Conservation (phyloP, 2,797 vertebrate species). For the Uromys caudimaculatus region DNA sequence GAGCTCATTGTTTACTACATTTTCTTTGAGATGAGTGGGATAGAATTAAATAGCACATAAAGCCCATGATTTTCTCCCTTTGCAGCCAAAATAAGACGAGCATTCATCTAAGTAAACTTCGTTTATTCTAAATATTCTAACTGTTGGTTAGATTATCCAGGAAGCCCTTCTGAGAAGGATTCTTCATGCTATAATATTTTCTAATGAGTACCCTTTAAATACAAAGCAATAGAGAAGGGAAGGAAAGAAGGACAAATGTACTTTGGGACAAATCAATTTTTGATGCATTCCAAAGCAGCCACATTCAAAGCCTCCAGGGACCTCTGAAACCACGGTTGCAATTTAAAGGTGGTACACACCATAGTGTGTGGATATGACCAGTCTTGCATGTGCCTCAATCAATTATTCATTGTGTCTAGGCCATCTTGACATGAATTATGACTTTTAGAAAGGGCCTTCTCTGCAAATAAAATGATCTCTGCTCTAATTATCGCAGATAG, state of each 20-base stretch:
- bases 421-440: neutral
- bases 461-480: slow-evolving; percentile 29
- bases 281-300: neutral
- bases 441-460: slow-evolving; percentile 3
- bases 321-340: neutral
- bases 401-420: neutral
- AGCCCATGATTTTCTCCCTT: slow-evolving; percentile 47
- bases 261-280: neutral
- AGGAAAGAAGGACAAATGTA: neutral
- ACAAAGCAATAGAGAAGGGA: neutral
- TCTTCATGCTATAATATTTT: neutral
- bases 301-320: neutral
- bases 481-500: neutral
- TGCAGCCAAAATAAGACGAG: slow-evolving; percentile 29
- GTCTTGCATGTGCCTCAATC: neutral
- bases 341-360: neutral
- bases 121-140: slow-evolving; percentile 11
- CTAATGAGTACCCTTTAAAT: slow-evolving; percentile 45
- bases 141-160: neutral
- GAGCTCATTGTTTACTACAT: slow-evolving; percentile 51
- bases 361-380: neutral
- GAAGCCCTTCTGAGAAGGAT: neutral
- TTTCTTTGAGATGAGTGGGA: neutral
- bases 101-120: neutral
- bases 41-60: slow-evolving; percentile 41